Base-by-base conservation (phyloP, 2,888 invertebrate genomes). In the Campoletis raptor region DNA sequence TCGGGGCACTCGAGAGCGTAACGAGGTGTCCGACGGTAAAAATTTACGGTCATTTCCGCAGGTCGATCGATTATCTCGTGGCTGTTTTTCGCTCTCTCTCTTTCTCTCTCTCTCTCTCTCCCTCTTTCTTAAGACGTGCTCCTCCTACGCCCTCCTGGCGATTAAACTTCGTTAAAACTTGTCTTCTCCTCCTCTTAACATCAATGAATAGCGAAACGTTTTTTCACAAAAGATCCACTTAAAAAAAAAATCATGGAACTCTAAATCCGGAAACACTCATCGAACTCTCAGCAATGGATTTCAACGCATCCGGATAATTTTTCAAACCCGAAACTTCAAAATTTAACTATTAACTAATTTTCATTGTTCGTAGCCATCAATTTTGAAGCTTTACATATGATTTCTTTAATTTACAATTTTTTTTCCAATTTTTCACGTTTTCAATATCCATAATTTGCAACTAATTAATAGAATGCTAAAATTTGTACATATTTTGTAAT, bases 11-110 rank as follows among this genome's bases (percentile, higher is more conserved):
- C 76, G 74, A 82, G 70, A 82, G 69, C 61, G 69, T 79, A 82
- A 82, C 78, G 81, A 78, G 79, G 74, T 77, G 85, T 83, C 80
- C 70, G 76, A 40, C 21, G 73, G 67, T 52, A 54, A 76, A 86
- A 83, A 83, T 83, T 80, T 86, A 77, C 83, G 83, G 85, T 83
- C 80, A 80, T 76, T 86, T 86, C 80, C 85, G 76, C 83, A 83
- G 79, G 37, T 80, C 79, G 74, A 80, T 80, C 79, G 79, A 83
- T 86, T 86, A 86, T 83, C 82, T 78, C 78, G 64, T 61, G 40
- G 67, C 70, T 30, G 40, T 69, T 40, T 37, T 36, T 74, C 57
- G 52, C 67, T 66, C 45, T 45, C 24, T 24, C 48, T 12, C 37
- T 30, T 12, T 48, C 24, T 10, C 18, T 24, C 48, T 12, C 37